Percentiles rank a stretch among this genome's conserved stretches.
Evolutionary conservation across 64 coral and sea anemone genomes (phyloP).

Genomic region (Platygyra sinensis): DNA sequence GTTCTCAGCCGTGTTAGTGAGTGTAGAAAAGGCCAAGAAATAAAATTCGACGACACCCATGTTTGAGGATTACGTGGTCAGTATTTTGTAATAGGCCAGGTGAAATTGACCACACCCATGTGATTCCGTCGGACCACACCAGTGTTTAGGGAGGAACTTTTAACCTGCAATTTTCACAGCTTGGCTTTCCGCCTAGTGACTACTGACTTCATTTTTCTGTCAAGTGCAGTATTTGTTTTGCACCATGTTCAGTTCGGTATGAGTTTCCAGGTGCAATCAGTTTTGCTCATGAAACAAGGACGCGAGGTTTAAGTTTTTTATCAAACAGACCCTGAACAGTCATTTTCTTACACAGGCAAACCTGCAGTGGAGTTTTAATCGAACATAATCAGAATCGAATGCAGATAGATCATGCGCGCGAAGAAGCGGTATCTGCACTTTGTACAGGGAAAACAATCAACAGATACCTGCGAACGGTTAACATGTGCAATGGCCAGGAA

Average conservation of each 20-base stretch:
- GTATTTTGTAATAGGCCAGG: neutral
- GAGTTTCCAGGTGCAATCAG: neutral
- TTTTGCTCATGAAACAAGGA: no score
- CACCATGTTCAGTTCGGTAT: neutral
- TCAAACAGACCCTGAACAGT: no score
- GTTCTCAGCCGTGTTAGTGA: neutral
- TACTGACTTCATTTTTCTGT: neutral
- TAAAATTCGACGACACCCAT: neutral
- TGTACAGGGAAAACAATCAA: no score
- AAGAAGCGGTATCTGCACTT: no score
- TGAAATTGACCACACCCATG: neutral
- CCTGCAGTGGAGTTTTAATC: no score
- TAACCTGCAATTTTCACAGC: conserved; percentile 16
- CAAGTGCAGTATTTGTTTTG: neutral
- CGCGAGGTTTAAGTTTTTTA: no score
- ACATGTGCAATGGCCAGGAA: no score
- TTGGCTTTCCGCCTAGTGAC: neutral
- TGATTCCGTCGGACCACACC: neutral
- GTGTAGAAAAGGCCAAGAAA: neutral
- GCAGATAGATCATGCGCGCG: no score
- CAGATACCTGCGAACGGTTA: no score
- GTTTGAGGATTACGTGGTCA: neutral
- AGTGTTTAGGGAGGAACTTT: neutral
- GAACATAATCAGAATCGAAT: no score
- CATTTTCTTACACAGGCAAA: no score